Evolutionary conservation across 1,140 invertebrate species (phyloP), one percentile per base, ranked within the genome.

Genomic region (Solenopsis invicta): DNA sequence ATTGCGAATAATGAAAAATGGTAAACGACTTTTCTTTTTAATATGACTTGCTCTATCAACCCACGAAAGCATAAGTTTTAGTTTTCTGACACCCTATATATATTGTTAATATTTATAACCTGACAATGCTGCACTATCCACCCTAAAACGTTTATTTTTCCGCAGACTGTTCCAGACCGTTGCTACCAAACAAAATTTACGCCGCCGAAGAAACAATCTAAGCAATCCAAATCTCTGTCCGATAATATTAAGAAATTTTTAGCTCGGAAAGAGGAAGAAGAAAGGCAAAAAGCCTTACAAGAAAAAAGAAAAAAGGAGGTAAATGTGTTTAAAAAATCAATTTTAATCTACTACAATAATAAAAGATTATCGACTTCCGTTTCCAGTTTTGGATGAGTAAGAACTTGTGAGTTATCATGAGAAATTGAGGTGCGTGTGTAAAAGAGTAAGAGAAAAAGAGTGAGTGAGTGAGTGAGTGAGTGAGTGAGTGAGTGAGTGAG

Each of bases 191-290:
- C 97, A 0, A 97, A 97, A 89, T 98, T 98, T 93, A 96, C 97
- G 64, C 97, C 98, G n/a, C 97, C 97, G 0, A 98, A 98, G 93
- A 98, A 98, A 92, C 96, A 97, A 80, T 96, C 96, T 71, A 97
- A 97, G 87, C 96, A 96, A 48, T 96, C 96, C 84, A 96, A 96
- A 88, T 96, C 95, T 62, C 94, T 98, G 9, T 98, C 97, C 0
- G 96, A 96, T 0, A 98, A 98, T 92, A 97, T 99, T 67, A 97
- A 98, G 92, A 98, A 97, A 94, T 98, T 98, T 94, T 94, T 98
- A 12, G 97, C 97, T 8, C 97, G 97, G 88, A 97, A 97, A 92
- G 97, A 98, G 93, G 96, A 97, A 80, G 98, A 98, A 91, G 98
- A 98, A 90, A 95, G 93, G 82, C 95, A 96, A 71, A 97, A 97